Evolutionary conservation across 2,113 vertebrate genomes (phyloP), one percentile per base, ranked within the genome.

Genomic region (Callionymus lyra): DNA sequence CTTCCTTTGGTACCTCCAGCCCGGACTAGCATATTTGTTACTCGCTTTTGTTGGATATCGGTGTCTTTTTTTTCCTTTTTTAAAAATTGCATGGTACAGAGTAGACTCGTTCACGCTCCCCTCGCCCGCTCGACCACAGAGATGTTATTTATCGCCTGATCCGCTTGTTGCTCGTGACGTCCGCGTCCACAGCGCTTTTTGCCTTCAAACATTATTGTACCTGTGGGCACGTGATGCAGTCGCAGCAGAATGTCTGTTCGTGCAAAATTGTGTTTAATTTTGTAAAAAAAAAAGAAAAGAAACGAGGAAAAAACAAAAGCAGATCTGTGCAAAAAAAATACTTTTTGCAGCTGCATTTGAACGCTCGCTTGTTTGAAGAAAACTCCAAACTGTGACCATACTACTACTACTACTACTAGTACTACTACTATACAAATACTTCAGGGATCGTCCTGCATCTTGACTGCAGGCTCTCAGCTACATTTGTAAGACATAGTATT

Each of bases 401-500:
- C 65, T 75, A 74, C 59, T 80, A 74, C 46, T 73, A 67, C 34
- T 74, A 69, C 34, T 68, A 71, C 48, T 76, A 70, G 19, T 68
- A 89, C 84, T 84, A 89, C 82, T 82, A 88, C 83, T 89, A 86
- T 81, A 87, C 89, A 89, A 73, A 86, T 90, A 86, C 86, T 92
- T 96, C 92, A 94, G 93, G 93, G 93, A 94, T 84, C 81, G 87
- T 86, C 86, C 82, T 82, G 84, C 74, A 84, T 82, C 73, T 76
- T 80, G 68, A 75, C 84, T 83, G 86, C 84, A 83, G 84, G 80
- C 86, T 84, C 85, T 90, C 89, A 86, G 84, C 82, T 82, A 83
- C 82, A 89, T 91, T 90, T 88, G 82, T 89, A 90, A 81, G 86
- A 92, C 90, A 82, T 88, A 89, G 90, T 92, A 91, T 91, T 92